Percentiles rank a stretch among this genome's conserved stretches.
These are phyloP conservation scores for Tapirus terrestris DNA, from an alignment of 2,113 vertebrate genomes.

Conservation along the genomic window DNA sequence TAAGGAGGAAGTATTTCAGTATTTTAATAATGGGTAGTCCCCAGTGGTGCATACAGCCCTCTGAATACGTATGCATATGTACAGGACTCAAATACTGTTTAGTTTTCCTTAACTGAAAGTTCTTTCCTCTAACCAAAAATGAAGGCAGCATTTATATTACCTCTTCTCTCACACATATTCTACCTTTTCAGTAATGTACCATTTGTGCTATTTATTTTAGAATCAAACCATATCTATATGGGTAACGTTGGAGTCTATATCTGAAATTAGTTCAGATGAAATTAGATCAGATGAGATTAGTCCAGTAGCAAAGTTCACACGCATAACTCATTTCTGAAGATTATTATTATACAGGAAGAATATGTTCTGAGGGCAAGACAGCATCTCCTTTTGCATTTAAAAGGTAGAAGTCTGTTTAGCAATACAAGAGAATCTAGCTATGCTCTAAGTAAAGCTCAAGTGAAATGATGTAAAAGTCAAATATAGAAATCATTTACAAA, in stretches of 20 bases:
- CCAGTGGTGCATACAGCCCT: background rate
- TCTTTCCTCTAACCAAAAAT: background rate
- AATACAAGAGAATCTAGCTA: background rate
- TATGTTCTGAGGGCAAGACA: background rate
- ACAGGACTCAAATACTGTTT: background rate
- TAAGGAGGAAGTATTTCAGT: constrained; percentile 13
- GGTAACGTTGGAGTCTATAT: background rate
- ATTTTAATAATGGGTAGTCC: constrained; percentile 10
- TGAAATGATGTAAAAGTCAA: constrained; percentile 32
- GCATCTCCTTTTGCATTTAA: background rate
- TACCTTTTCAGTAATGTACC: background rate
- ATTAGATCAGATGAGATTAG: background rate
- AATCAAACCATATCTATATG: background rate
- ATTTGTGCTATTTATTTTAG: background rate
- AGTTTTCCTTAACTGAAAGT: constrained; percentile 1
- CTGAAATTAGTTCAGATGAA: background rate
- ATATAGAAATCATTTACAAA: constrained; percentile 32
- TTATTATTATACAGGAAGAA: background rate
- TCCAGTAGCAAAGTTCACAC: background rate
- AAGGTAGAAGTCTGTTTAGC: background rate
- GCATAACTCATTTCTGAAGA: background rate
- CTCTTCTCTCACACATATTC: background rate
- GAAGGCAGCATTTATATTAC: background rate
- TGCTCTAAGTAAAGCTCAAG: background rate
- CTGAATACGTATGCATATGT: background rate